Base-by-base conservation (phyloP, 2,113 vertebrate species). In the Anseranas semipalmata region DNA sequence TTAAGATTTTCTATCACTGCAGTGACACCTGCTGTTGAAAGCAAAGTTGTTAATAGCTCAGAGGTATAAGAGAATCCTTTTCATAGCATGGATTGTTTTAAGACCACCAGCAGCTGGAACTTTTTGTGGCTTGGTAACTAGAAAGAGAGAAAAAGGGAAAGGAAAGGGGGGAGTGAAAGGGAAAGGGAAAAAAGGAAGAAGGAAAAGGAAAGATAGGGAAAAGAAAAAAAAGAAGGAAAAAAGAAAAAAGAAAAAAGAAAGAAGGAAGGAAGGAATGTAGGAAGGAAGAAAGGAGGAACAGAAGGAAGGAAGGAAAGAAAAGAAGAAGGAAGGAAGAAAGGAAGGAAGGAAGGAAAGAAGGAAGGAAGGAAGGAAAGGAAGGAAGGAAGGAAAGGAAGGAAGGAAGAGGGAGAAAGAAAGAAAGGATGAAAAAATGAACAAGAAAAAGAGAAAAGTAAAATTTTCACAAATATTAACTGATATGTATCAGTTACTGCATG, bases 11-110 rank as follows among this genome's bases (percentile, higher is more conserved):
- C 94, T 95, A 24, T 87, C 35, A 55, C 95, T 81, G 75, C 60
- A 96, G 96, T 87, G 97, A 97, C 97, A 97, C 87, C 97, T 97
- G 96, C 94, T 96, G 95, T 95, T 94, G 66, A 91, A 52, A 95
- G 28, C 8, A 50, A 89, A 80, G 62, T 22, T 58, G 41, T 37
- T 74, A 72, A 25, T 39, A 52, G n/a, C 56, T 58, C 41, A 56
- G 43, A 87, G 20, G 63, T 78, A 13, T 6, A 17, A 68, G 22
- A 68, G 30, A 80, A 45, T 62, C 1, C 32, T 81, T 89, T 27
- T 33, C 20, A 11, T 43, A 48, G 9, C 7, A 21, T 0, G 4
- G 8, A 35, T 6, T 37, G n/a, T 63, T 32, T 56, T 39, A 56
- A 85, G 59, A 45, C 7, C 12, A 48, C 8, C 37, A 58, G 15